phyloP scores from a whole-genome alignment of 2,888 invertebrate genomes.

The Acanthosepion lycidas region DNA sequence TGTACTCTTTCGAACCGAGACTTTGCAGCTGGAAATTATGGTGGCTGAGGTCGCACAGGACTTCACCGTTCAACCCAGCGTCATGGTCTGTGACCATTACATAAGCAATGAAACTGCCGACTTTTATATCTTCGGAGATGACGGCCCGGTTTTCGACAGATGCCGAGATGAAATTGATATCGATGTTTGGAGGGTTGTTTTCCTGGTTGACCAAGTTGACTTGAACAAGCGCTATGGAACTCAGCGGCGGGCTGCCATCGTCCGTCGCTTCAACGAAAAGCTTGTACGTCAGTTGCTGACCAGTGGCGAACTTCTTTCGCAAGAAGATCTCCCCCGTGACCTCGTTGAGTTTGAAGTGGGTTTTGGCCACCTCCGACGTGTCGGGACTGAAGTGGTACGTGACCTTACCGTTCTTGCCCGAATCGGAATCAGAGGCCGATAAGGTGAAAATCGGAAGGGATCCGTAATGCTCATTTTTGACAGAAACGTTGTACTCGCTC shows the following conservation, averaged over 20 bases:
- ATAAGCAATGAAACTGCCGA: background rate
- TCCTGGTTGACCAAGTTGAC: background rate
- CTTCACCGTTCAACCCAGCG: background rate
- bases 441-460: background rate
- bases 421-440: background rate
- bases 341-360: background rate
- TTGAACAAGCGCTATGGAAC: background rate
- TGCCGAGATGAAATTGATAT: background rate
- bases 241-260: background rate
- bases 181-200: background rate
- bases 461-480: background rate
- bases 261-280: background rate
- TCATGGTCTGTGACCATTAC: conserved; percentile 20
- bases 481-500: background rate
- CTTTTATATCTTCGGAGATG: background rate
- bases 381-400: background rate
- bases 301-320: background rate
- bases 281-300: background rate
- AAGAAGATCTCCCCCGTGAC: background rate
- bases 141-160: background rate
- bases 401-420: background rate
- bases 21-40: background rate
- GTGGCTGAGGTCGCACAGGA: background rate
- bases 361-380: background rate
- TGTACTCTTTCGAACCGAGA: background rate